These are phyloP conservation scores for Bombus pyrosoma DNA, from an alignment of 1,140 invertebrate genomes.

Conservation along the genomic window DNA sequence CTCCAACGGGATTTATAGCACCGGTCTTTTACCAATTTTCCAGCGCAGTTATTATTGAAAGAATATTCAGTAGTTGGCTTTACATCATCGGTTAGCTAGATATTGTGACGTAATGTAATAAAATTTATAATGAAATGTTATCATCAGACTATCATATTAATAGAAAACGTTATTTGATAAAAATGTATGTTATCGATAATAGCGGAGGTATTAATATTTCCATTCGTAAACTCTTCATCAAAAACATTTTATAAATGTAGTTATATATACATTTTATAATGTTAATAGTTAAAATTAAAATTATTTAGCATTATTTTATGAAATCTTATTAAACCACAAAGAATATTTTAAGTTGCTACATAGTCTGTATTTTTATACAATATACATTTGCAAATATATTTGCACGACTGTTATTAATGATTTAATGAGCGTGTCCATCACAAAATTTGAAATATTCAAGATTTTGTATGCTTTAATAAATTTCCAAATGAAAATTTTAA, in stretches of 20 bases:
- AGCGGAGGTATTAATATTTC: background rate
- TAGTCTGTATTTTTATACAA: background rate
- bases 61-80: conserved; percentile 81
- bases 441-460: background rate
- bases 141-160: background rate
- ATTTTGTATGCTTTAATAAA: background rate
- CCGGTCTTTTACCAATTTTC: conserved; percentile 72
- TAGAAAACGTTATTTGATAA: background rate
- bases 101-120: background rate
- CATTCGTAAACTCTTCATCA: background rate
- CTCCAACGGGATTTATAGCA: conserved; percentile 85
- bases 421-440: background rate
- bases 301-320: background rate
- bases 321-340: background rate
- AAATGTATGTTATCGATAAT: background rate
- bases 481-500: background rate
- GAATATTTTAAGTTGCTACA: background rate
- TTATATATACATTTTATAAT: background rate
- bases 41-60: conserved; percentile 83
- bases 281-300: background rate
- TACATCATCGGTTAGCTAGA: conserved; percentile 73
- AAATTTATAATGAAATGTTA: background rate
- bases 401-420: background rate
- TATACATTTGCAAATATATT: background rate
- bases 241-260: background rate